Conservation (phyloP, 1,140 invertebrate genomes). For the Apis laboriosa region DNA sequence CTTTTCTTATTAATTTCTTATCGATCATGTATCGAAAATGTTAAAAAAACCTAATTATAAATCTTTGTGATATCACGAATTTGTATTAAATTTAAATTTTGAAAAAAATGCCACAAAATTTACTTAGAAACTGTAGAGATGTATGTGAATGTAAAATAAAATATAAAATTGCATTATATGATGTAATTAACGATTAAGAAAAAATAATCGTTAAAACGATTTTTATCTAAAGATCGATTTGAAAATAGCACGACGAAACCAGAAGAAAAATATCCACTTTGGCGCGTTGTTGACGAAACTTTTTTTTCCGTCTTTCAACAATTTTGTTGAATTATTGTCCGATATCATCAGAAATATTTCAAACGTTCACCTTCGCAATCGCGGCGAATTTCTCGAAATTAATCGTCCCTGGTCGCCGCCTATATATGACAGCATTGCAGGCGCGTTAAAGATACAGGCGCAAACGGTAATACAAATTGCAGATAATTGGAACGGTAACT, state of each 20-base stretch:
- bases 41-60: no score
- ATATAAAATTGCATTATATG: no score
- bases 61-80: no score
- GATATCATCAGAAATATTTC: constrained; percentile 16
- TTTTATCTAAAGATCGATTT: not conserved
- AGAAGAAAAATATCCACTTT: not conserved
- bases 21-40: no score
- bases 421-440: constrained; percentile 31
- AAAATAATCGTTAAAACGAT: no score
- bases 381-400: constrained; percentile 30
- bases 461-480: constrained; percentile 27
- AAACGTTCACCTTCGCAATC: constrained; percentile 21
- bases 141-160: no score
- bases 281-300: not conserved
- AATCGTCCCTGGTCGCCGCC: constrained; percentile 16
- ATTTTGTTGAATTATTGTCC: constrained; percentile 16
- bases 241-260: not conserved
- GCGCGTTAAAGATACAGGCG: constrained; percentile 9
- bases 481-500: constrained; percentile 20
- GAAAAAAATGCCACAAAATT: no score
- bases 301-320: constrained; percentile 12
- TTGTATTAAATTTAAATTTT: no score
- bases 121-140: no score
- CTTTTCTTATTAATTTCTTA: no score
- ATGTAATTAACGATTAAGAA: no score